phyloP scores from a whole-genome alignment of 2,888 invertebrate species.

The Drosophila hamatofila region DNA sequence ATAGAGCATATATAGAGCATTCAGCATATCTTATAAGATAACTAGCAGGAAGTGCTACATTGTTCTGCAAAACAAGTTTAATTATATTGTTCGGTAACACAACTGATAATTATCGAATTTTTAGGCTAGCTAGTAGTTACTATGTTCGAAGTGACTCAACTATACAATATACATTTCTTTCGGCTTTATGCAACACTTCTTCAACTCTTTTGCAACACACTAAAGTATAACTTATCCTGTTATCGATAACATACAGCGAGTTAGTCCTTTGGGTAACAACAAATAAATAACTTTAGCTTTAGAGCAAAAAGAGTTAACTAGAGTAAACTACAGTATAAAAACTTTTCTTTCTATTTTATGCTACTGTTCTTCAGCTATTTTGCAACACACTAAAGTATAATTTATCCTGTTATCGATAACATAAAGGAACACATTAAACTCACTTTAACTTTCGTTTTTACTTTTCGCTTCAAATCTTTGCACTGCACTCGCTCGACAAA shows the following conservation, averaged over 20 bases:
- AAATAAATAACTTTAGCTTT: too few relatives aligned
- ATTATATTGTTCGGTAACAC: neutral
- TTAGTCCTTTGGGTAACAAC: too few relatives aligned
- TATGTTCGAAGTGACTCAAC: too few relatives aligned
- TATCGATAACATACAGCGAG: too few relatives aligned
- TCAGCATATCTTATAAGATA: slow-evolving; percentile 1
- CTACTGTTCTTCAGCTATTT: too few relatives aligned
- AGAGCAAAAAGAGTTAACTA: neutral
- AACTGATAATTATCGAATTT: neutral
- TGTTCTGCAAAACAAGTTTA: neutral
- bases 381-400: neutral
- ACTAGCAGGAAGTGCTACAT: neutral
- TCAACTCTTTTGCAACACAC: too few relatives aligned
- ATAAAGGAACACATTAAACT: too few relatives aligned
- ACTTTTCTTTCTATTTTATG: fast-evolving
- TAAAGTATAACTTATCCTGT: too few relatives aligned
- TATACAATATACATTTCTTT: too few relatives aligned
- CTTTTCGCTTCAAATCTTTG: neutral
- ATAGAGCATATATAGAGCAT: neutral
- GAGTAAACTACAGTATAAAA: neutral
- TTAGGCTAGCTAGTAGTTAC: too few relatives aligned
- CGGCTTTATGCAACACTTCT: too few relatives aligned
- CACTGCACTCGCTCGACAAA: slow-evolving; percentile 29
- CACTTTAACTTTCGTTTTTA: neutral
- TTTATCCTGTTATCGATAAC: slow-evolving; percentile 1